Evolutionary conservation across 2,888 invertebrate genomes (phyloP).

Genomic region (Tryphoninae sp.): DNA sequence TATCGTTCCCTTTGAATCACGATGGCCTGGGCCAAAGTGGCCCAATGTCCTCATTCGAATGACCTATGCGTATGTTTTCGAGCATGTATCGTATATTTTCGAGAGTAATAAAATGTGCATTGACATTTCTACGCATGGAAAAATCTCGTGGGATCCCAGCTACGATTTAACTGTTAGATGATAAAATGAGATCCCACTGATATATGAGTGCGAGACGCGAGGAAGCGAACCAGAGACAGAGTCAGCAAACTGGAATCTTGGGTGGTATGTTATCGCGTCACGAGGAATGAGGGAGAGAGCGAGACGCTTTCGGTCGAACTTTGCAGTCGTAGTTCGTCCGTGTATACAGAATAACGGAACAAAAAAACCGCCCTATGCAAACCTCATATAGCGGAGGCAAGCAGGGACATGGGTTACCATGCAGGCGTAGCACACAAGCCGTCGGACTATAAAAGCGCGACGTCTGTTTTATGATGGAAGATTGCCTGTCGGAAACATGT

Average conservation of each 20-base stretch:
- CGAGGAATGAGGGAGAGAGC: slow-evolving; percentile 11
- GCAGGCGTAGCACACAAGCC: slow-evolving; percentile 33
- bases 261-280: slow-evolving; percentile 28
- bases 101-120: neutral
- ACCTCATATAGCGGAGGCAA: slow-evolving; percentile 47
- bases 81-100: neutral
- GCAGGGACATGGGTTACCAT: slow-evolving; percentile 22
- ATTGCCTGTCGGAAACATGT: slow-evolving; percentile 69
- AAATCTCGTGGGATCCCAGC: neutral
- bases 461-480: slow-evolving; percentile 67
- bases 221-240: neutral
- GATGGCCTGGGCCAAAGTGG: neutral
- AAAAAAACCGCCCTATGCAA: slow-evolving; percentile 61
- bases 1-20: neutral
- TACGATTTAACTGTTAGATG: neutral
- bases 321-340: slow-evolving; percentile 5
- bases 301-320: slow-evolving; percentile 30
- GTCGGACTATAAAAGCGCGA: slow-evolving; percentile 61
- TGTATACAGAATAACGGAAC: slow-evolving; percentile 46
- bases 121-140: neutral
- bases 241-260: slow-evolving; percentile 38
- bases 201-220: neutral
- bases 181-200: neutral
- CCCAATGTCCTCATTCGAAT: neutral
- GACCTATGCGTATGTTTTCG: neutral